phyloP scores from a whole-genome alignment of 37 sponge, comb jelly and placozoan species.

The Axinella damicornis region DNA sequence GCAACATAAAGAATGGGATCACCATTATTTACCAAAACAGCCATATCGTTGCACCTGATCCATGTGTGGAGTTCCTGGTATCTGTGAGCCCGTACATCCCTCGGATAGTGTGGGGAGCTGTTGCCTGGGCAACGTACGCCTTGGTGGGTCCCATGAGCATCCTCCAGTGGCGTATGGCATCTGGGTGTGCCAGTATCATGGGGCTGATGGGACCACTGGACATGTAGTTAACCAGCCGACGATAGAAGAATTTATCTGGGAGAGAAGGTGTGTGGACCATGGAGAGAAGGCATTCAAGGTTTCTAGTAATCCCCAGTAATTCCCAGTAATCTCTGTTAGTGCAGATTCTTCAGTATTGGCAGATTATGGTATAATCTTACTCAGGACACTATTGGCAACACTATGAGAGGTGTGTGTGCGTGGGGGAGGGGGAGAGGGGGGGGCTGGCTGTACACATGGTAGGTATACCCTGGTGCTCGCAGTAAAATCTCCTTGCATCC shows the following conservation, averaged over 20 bases:
- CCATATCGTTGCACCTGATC: too few relatives aligned
- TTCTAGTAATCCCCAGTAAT: too few relatives aligned
- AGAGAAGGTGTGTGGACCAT: not conserved
- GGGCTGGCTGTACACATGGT: too few relatives aligned
- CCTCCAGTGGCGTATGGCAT: constrained; percentile 75
- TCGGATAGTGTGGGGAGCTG: constrained; percentile 66
- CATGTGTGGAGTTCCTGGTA: constrained; percentile 83
- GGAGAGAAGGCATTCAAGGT: too few relatives aligned
- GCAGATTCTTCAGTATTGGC: too few relatives aligned
- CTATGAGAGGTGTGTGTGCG: too few relatives aligned
- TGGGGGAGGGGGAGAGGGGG: too few relatives aligned
- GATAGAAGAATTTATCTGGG: constrained; percentile 76
- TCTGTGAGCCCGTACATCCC: constrained; percentile 74
- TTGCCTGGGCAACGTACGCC: constrained; percentile 36
- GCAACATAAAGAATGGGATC: too few relatives aligned
- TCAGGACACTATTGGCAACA: too few relatives aligned
- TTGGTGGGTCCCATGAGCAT: constrained; percentile 87
- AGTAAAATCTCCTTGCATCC: constrained; percentile 57
- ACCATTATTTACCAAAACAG: too few relatives aligned
- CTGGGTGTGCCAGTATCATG: constrained; percentile 64
- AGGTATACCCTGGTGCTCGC: constrained; percentile 65
- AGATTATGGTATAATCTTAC: too few relatives aligned
- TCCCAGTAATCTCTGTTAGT: too few relatives aligned
- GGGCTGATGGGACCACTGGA: constrained; percentile 57
- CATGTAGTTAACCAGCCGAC: constrained; percentile 61